These are phyloP conservation scores for Platycheirus albimanus DNA, from an alignment of 2,888 invertebrate genomes.

Conservation along the genomic window DNA sequence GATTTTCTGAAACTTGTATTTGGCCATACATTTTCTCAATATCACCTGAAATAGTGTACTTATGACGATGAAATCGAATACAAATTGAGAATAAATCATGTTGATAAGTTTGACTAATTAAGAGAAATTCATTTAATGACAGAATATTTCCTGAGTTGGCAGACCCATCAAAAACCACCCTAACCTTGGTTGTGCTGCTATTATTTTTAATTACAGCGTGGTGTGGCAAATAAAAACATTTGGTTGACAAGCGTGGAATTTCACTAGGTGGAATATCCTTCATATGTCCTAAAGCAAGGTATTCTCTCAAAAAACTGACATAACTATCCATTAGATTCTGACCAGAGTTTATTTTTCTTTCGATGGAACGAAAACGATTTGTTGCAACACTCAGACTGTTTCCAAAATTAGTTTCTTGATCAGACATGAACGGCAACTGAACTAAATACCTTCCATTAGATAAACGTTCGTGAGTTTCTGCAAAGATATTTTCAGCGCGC, in stretches of 20 bases:
- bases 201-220: conserved; percentile 46
- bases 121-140: no score
- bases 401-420: no score
- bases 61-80: conserved; percentile 26
- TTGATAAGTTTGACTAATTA: conserved; percentile 8
- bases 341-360: background rate
- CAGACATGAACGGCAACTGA: conserved; percentile 5
- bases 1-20: conserved; percentile 32
- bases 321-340: background rate
- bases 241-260: conserved; percentile 10
- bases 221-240: conserved; percentile 53
- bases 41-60: no score
- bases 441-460: conserved; percentile 11
- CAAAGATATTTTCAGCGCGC: conserved; percentile 8
- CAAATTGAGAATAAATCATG: conserved; percentile 36
- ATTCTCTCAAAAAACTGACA: conserved; percentile 3
- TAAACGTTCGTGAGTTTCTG: background rate
- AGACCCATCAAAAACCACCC: no score
- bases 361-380: background rate
- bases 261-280: background rate
- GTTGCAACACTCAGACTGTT: no score
- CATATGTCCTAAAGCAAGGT: no score
- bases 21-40: conserved; percentile 27
- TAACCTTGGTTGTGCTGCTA: no score
- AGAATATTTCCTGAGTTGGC: no score